Percentiles rank a stretch among this genome's conserved stretches.
These are phyloP conservation scores for Caenorhabditis virilis DNA, from an alignment of 2,888 invertebrate genomes.

Conservation along the genomic window DNA sequence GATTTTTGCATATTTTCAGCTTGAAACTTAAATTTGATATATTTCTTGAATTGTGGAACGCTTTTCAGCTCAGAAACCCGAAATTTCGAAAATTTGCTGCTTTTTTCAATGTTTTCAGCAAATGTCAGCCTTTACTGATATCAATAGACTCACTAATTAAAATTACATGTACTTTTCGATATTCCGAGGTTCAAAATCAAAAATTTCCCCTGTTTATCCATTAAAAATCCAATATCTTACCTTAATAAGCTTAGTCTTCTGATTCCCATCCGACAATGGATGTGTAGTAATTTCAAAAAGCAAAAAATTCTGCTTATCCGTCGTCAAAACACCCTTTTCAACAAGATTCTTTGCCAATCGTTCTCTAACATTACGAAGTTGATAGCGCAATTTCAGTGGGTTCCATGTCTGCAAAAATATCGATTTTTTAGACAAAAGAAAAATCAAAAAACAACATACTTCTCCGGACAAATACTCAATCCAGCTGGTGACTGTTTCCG, in stretches of 20 bases:
- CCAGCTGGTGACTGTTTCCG: constrained; percentile 97
- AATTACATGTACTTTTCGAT: no score
- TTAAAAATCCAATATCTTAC: constrained; percentile 28
- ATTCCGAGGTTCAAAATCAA: no score
- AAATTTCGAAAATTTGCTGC: no score
- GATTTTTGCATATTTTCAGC: no score
- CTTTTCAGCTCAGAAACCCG: no score
- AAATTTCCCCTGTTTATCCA: not conserved
- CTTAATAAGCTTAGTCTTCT: constrained; percentile 94
- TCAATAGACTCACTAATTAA: no score
- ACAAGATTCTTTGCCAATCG: constrained; percentile 97
- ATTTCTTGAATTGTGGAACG: no score
- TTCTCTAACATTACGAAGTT: constrained; percentile 97
- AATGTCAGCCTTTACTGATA: no score
- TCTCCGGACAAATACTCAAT: constrained; percentile 97
- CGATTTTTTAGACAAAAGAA: not conserved
- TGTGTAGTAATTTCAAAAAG: constrained; percentile 99
- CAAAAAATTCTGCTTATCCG: constrained; percentile 80
- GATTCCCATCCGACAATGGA: constrained; percentile 90
- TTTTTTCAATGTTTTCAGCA: no score
- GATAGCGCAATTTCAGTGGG: constrained; percentile 94
- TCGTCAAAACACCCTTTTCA: constrained; percentile 77
- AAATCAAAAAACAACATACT: constrained; percentile 52
- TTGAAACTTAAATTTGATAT: no score
- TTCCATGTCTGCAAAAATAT: constrained; percentile 82